phyloP scores from a whole-genome alignment of 1,140 invertebrate genomes.

The Tetranychus urticae region DNA sequence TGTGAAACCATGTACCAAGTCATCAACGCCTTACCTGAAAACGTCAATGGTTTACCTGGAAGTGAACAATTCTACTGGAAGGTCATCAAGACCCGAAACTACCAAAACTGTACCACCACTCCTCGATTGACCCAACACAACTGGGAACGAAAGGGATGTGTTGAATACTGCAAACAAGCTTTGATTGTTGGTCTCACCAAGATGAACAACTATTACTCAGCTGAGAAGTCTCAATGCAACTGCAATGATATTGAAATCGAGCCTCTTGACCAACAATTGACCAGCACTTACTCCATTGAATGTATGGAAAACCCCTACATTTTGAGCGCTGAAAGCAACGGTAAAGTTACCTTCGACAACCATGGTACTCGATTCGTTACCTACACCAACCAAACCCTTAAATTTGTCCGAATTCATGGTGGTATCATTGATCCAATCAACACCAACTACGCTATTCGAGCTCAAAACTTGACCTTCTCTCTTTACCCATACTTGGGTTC shows the following conservation, averaged over 20 bases:
- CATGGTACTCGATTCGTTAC: background rate
- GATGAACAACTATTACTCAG: background rate
- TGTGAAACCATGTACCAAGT: slow-evolving; percentile 5
- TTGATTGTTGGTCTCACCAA: too few species aligned
- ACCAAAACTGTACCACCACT: background rate
- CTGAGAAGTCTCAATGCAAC: background rate
- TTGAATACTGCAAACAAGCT: background rate
- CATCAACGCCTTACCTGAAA: background rate
- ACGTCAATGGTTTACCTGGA: background rate
- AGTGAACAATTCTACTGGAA: background rate
- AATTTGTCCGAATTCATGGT: background rate
- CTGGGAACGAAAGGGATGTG: background rate
- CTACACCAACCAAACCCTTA: background rate
- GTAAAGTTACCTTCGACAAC: background rate
- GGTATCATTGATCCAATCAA: background rate
- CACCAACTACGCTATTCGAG: background rate
- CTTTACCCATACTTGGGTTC: background rate
- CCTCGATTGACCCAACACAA: background rate
- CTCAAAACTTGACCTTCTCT: background rate
- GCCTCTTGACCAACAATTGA: background rate
- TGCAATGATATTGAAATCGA: background rate
- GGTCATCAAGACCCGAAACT: background rate
- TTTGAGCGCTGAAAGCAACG: background rate
- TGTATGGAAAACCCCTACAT: background rate
- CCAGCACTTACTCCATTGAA: background rate